Evolutionary conservation across 2,797 vertebrate species (phyloP).

Genomic region (Clarias pachynema): DNA sequence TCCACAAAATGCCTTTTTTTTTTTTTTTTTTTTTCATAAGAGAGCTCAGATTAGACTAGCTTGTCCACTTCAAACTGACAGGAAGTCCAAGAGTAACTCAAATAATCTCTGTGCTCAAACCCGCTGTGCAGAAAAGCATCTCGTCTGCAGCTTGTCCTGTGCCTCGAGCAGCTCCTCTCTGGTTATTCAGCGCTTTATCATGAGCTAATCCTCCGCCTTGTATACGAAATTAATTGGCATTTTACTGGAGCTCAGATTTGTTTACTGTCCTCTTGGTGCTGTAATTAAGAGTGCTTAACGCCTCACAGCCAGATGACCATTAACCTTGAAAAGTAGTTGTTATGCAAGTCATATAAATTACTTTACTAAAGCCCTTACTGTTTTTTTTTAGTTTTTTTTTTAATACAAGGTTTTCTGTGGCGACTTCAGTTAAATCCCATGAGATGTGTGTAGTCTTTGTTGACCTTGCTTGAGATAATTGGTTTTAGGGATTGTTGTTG

Average conservation of each 20-base stretch:
- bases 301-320: neutral
- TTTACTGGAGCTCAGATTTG: neutral
- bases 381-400: neutral
- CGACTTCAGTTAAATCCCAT: neutral
- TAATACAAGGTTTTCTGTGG: neutral
- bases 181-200: neutral
- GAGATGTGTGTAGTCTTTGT: too few species aligned
- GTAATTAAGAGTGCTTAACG: constrained; percentile 5
- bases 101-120: neutral
- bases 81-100: too few species aligned
- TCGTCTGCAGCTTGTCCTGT: neutral
- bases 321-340: constrained; percentile 1
- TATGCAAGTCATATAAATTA: neutral
- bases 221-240: neutral
- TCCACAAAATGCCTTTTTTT: too few species aligned
- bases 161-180: neutral
- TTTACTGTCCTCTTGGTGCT: constrained; percentile 9
- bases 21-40: neutral
- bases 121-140: neutral
- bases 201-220: neutral
- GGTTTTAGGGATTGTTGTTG: neutral
- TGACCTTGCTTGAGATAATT: constrained; percentile 4
- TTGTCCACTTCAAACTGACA: neutral
- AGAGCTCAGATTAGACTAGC: neutral
- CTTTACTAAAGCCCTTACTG: neutral